These are phyloP conservation scores for Cebidichthys violaceus DNA, from an alignment of 2,113 vertebrate species.

Conservation along the genomic window DNA sequence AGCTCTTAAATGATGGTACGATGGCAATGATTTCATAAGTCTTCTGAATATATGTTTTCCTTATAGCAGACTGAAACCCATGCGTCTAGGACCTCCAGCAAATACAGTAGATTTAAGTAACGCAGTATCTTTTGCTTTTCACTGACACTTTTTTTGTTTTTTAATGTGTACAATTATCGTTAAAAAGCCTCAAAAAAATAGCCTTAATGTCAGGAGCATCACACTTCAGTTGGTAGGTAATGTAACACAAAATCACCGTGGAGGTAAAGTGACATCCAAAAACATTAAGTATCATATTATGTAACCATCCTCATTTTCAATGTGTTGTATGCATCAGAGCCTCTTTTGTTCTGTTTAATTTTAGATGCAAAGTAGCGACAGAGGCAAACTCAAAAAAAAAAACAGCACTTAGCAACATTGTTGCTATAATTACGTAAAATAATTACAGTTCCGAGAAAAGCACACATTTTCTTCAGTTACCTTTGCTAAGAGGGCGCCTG, in stretches of 20 bases:
- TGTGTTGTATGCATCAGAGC: slow-evolving; percentile 3
- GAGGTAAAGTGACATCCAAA: neutral
- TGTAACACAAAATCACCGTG: slow-evolving; percentile 5
- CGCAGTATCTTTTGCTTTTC: neutral
- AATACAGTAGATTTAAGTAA: neutral
- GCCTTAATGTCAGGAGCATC: neutral
- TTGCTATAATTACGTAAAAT: slow-evolving; percentile 31
- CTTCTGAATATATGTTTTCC: neutral
- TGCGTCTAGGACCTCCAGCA: neutral
- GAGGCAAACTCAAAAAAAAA: slow-evolving; percentile 15
- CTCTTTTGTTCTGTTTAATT: slow-evolving; percentile 10
- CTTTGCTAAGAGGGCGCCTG: slow-evolving; percentile 8
- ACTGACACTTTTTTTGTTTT: neutral
- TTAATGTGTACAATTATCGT: neutral
- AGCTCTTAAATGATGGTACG: slow-evolving; percentile 7
- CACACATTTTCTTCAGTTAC: neutral
- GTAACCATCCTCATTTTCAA: slow-evolving; percentile 18
- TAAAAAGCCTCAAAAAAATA: neutral
- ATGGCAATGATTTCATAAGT: slow-evolving; percentile 3
- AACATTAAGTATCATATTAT: slow-evolving; percentile 29
- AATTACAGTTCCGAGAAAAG: slow-evolving; percentile 16
- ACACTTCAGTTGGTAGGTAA: slow-evolving; percentile 2
- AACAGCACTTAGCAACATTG: slow-evolving; percentile 27
- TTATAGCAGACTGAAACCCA: slow-evolving; percentile 3
- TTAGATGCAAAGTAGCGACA: slow-evolving; percentile 5